Evolutionary conservation across 2,797 vertebrate genomes (phyloP).

Genomic region (Lithobates sylvaticus): DNA sequence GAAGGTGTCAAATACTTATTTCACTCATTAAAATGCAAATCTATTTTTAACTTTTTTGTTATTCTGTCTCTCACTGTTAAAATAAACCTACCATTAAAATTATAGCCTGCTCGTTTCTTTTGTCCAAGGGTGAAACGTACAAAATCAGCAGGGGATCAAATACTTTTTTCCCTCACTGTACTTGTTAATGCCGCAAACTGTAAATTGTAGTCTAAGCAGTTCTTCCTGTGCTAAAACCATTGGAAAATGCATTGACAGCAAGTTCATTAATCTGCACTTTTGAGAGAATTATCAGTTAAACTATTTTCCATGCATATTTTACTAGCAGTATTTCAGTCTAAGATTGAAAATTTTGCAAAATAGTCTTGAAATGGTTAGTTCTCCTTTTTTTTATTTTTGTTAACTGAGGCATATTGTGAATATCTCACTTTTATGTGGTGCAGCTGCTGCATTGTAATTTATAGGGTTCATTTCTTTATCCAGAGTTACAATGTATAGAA

Average conservation of each 20-base stretch:
- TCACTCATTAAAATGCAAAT: too few species aligned
- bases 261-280: slow-evolving; percentile 44
- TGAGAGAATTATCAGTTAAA: slow-evolving; percentile 32
- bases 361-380: slow-evolving; percentile 20
- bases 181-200: too few species aligned
- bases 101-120: too few species aligned
- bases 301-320: slow-evolving; percentile 42
- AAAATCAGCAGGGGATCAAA: too few species aligned
- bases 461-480: slow-evolving; percentile 61
- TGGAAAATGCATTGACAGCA: slow-evolving; percentile 40
- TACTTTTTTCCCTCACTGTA: too few species aligned
- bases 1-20: too few species aligned
- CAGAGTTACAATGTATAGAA: slow-evolving; percentile 61
- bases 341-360: background rate
- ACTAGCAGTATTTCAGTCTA: background rate
- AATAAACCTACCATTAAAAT: too few species aligned
- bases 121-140: too few species aligned
- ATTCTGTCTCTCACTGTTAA: too few species aligned
- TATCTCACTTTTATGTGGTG: slow-evolving; percentile 61
- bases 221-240: background rate
- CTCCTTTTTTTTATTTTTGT: slow-evolving; percentile 33
- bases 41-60: too few species aligned
- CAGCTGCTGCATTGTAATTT: slow-evolving; percentile 61
- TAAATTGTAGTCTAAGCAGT: background rate
- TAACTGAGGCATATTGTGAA: slow-evolving; percentile 55